phyloP scores from a whole-genome alignment of 1,140 invertebrate genomes.

The Wasmannia auropunctata region DNA sequence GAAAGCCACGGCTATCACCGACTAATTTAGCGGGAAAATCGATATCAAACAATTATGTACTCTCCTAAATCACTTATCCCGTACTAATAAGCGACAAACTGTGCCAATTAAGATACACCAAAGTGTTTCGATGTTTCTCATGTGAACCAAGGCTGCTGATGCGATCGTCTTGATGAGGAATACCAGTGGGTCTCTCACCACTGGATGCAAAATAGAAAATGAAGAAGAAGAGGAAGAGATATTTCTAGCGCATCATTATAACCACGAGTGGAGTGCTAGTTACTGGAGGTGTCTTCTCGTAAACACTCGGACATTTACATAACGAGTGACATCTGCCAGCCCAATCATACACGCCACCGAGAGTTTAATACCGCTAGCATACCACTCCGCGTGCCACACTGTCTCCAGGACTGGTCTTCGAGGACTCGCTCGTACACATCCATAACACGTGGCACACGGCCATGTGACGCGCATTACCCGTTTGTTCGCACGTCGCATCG shows the following conservation, averaged over 20 bases:
- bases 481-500: conserved; percentile 9
- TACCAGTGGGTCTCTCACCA: background rate
- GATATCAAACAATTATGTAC: conserved; percentile 15
- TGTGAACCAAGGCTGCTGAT: background rate
- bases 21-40: conserved; percentile 32
- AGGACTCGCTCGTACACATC: background rate
- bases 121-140: background rate
- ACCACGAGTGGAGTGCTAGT: conserved; percentile 74
- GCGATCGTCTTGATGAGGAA: conserved; percentile 37
- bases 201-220: conserved; percentile 35
- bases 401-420: conserved; percentile 45
- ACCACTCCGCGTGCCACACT: conserved; percentile 60
- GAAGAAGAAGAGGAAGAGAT: conserved; percentile 61
- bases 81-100: conserved; percentile 33
- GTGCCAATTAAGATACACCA: conserved; percentile 28
- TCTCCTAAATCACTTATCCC: conserved; percentile 24
- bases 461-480: background rate
- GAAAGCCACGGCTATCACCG: conserved; percentile 6
- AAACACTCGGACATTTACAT: conserved; percentile 83
- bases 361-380: conserved; percentile 69
- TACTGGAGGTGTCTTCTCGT: conserved; percentile 81
- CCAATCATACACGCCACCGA: conserved; percentile 79
- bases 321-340: conserved; percentile 83
- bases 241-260: conserved; percentile 78
- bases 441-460: background rate